phyloP scores from a whole-genome alignment of 2,797 vertebrate genomes.

The Falco novaeseelandiae region DNA sequence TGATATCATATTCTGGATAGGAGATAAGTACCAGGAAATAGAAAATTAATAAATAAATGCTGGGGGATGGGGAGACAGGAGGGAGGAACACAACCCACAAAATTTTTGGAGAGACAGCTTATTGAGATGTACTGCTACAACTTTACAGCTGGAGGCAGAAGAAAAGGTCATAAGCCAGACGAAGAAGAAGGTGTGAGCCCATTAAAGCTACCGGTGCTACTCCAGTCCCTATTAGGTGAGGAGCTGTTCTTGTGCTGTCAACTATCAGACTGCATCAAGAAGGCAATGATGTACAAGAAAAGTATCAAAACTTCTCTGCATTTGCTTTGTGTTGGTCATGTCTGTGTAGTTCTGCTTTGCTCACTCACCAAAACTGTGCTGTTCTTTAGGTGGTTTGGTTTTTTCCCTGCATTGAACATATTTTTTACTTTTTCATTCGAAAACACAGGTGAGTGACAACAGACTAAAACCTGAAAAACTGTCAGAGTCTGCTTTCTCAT shows the following conservation, averaged over 20 bases:
- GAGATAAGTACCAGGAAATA: background rate
- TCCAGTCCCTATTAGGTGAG: background rate
- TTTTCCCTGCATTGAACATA: background rate
- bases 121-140: background rate
- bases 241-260: background rate
- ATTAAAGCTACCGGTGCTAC: background rate
- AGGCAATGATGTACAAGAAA: background rate
- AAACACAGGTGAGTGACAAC: background rate
- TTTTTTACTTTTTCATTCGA: background rate
- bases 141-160: background rate
- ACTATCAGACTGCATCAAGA: background rate
- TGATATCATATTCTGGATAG: background rate
- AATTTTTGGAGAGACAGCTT: background rate
- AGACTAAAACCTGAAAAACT: background rate
- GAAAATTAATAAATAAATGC: background rate
- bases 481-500: background rate
- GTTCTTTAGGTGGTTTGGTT: background rate
- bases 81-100: too few relatives aligned
- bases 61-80: too few relatives aligned
- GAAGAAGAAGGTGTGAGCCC: background rate
- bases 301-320: background rate
- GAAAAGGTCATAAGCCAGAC: background rate
- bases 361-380: background rate
- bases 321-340: background rate
- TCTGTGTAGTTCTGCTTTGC: background rate